phyloP scores from a whole-genome alignment of 2,888 invertebrate genomes.

The Papilio protenor region DNA sequence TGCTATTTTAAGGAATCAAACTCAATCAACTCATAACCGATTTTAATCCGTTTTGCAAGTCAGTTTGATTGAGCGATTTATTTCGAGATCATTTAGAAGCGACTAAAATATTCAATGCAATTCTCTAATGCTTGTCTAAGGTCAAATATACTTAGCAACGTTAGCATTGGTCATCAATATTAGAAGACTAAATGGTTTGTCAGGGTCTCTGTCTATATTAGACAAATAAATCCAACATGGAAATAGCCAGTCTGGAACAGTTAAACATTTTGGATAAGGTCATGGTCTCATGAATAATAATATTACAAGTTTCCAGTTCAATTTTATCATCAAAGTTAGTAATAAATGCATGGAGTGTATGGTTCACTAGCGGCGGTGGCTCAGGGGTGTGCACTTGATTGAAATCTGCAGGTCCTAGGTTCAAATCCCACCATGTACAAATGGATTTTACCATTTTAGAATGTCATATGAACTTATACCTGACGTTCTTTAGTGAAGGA shows the following conservation, averaged over 20 bases:
- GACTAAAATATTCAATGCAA: not conserved
- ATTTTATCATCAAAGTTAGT: conserved; percentile 9
- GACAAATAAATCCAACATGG: not conserved
- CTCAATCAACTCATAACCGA: not conserved
- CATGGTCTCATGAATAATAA: not conserved
- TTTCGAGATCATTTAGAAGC: not conserved
- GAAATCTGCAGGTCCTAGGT: too few relatives aligned
- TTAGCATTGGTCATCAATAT: conserved; percentile 8
- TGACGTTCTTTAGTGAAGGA: too few relatives aligned
- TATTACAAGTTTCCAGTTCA: not conserved
- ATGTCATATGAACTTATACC: too few relatives aligned
- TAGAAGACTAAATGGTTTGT: not conserved
- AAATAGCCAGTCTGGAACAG: not conserved
- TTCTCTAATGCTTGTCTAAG: not conserved
- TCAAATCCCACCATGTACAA: too few relatives aligned
- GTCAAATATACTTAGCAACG: conserved; percentile 18
- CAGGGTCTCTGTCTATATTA: not conserved
- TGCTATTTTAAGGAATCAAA: not conserved
- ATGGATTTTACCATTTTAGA: too few relatives aligned
- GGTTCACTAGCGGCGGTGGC: not conserved
- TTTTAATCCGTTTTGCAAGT: not conserved
- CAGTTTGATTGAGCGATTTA: conserved; percentile 3
- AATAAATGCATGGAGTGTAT: not conserved
- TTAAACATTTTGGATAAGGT: not conserved
- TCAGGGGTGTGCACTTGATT: not conserved